These are phyloP conservation scores for Lordiphosa fenestrarum DNA, from an alignment of 2,888 invertebrate genomes.

Conservation along the genomic window DNA sequence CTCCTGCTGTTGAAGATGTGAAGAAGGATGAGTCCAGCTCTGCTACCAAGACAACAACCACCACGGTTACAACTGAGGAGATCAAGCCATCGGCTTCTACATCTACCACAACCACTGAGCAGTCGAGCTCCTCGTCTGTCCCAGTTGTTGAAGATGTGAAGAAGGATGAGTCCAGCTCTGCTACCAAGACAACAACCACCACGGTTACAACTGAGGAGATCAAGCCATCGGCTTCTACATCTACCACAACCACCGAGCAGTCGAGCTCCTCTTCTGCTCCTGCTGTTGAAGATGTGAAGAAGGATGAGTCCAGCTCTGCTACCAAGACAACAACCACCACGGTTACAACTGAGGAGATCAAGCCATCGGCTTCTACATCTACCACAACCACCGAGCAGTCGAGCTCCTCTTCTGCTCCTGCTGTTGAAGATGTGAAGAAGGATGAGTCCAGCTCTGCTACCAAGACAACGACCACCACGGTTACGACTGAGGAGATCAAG, in stretches of 20 bases:
- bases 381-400: not conserved
- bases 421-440: not conserved
- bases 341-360: not conserved
- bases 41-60: not conserved
- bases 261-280: no score
- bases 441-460: not conserved
- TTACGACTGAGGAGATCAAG: not conserved
- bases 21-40: not conserved
- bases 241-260: slow-evolving; percentile 1
- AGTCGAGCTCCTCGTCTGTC: no score
- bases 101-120: not conserved
- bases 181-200: slow-evolving; percentile 1
- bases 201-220: not conserved
- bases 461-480: slow-evolving; percentile 1
- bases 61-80: no score
- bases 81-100: not conserved
- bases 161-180: slow-evolving; percentile 4
- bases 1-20: not conserved
- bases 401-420: not conserved
- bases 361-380: not conserved
- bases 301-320: slow-evolving; percentile 12
- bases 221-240: slow-evolving; percentile 10
- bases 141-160: not conserved
- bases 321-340: slow-evolving; percentile 15
- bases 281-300: not conserved